Evolutionary conservation across 2,113 vertebrate genomes (phyloP), one percentile per base, ranked within the genome.

Genomic region (Odontophorus gujanensis): DNA sequence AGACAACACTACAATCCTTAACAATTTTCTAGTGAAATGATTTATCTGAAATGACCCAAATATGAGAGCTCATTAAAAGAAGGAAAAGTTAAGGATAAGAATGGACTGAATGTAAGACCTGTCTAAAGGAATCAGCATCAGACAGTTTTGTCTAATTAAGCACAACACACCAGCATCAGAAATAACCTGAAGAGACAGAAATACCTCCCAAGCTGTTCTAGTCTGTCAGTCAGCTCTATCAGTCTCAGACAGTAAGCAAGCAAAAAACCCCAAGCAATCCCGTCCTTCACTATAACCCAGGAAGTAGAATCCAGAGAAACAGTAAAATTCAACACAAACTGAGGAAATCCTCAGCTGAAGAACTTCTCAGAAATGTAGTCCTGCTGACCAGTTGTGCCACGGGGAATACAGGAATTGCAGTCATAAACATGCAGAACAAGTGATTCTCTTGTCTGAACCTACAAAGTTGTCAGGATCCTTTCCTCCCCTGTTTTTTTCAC

Each of bases 381-480:
- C 14, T 8, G 61, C 61, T 69, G 19, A 67, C 10, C 3, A 47
- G 38, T 20, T 19, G 0, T 3, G 38, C 25, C 26, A 58, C 10
- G 63, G 24, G 24, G 25, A 83, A 62, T 10, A 62, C 62, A 45
- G 15, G 19, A 67, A 5, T 17, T 71, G 32, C 26, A 45, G 32
- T 40, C 55, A 74, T 36, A 81, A 53, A 28, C 6, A 48, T 15
- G 53, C 15, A 81, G 51, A 71, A 45, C 13, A 16, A 9, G 10
- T 0, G 0, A 28, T 73, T 61, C 16, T 82, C 28, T 42, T 57
- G 24, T 38, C 30, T 11, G 3, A 2, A 0, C 16, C 26, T 72
- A 36, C 4, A 21, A 24, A 53, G 18, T 14, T 73, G 7, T 74
- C 25, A 16, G 28, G 4, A 62, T 10, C 11, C 26, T 66, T 73